Evolutionary conservation across 2,797 vertebrate species (phyloP).

Genomic region (Diceros bicornis): DNA sequence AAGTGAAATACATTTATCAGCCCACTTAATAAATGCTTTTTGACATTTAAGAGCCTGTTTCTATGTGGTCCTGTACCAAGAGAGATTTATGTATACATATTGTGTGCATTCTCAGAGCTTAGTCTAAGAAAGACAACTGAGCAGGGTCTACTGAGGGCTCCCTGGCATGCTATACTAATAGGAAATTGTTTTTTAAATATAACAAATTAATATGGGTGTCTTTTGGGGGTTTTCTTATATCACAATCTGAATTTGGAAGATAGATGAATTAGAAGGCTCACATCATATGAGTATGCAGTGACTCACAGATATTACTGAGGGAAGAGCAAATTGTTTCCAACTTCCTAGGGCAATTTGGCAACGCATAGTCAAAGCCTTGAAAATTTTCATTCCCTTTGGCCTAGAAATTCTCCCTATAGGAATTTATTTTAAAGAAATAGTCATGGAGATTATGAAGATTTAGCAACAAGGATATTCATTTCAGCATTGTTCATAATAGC

Average conservation of each 20-base stretch:
- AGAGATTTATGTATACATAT: background rate
- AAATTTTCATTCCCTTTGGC: constrained; percentile 41
- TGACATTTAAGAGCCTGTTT: constrained; percentile 59
- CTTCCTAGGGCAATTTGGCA: constrained; percentile 63
- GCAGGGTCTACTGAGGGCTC: background rate
- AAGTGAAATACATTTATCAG: constrained; percentile 68
- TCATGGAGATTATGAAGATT: constrained; percentile 18
- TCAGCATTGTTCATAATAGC: constrained; percentile 4
- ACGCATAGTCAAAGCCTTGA: background rate
- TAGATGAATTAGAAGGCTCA: background rate
- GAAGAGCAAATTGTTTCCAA: background rate
- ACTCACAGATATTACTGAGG: background rate
- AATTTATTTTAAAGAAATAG: constrained; percentile 56
- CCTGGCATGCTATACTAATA: background rate
- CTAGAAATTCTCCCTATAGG: constrained; percentile 51
- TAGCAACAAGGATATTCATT: constrained; percentile 62
- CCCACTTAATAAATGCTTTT: constrained; percentile 70
- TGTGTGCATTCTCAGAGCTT: background rate
- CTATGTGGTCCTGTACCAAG: constrained; percentile 18
- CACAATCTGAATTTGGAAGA: constrained; percentile 16
- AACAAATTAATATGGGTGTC: background rate
- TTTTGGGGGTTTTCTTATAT: background rate
- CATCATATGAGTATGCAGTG: background rate
- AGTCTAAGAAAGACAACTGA: background rate
- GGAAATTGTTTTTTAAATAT: background rate